phyloP scores from a whole-genome alignment of 2,113 vertebrate genomes.

The Hypomesus transpacificus region DNA sequence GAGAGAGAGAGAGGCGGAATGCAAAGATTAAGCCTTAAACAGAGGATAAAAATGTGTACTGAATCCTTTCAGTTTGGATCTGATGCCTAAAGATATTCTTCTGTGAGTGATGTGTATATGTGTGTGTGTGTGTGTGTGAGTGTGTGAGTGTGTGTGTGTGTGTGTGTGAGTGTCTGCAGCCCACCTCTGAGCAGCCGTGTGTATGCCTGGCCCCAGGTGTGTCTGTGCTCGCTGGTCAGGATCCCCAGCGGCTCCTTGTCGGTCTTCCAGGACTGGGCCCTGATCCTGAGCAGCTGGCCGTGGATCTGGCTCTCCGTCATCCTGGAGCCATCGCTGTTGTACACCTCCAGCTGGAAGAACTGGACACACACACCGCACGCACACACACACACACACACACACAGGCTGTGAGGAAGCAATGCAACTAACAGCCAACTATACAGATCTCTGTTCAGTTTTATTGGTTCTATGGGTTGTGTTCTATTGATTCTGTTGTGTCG shows the following conservation, averaged over 20 bases:
- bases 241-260: conserved; percentile 84
- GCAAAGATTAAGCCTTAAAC: background rate
- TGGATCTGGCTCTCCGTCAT: conserved; percentile 81
- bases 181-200: conserved; percentile 76
- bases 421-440: too few species aligned
- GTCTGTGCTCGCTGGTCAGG: conserved; percentile 81
- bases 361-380: conserved; percentile 27
- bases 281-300: conserved; percentile 74
- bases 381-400: too few species aligned
- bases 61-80: too few species aligned
- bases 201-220: conserved; percentile 82
- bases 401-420: background rate
- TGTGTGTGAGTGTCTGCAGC: background rate
- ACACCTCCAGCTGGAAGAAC: conserved; percentile 85
- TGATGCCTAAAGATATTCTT: too few species aligned
- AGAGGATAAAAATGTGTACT: background rate
- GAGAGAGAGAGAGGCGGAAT: background rate
- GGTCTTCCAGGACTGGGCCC: conserved; percentile 81
- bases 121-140: background rate
- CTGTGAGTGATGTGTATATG: background rate
- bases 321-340: conserved; percentile 80
- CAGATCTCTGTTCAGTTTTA: too few species aligned
- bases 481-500: too few species aligned
- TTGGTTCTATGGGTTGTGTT: too few species aligned
- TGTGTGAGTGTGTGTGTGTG: background rate